phyloP scores from a whole-genome alignment of 2,797 vertebrate genomes.

The Mus minutoides region DNA sequence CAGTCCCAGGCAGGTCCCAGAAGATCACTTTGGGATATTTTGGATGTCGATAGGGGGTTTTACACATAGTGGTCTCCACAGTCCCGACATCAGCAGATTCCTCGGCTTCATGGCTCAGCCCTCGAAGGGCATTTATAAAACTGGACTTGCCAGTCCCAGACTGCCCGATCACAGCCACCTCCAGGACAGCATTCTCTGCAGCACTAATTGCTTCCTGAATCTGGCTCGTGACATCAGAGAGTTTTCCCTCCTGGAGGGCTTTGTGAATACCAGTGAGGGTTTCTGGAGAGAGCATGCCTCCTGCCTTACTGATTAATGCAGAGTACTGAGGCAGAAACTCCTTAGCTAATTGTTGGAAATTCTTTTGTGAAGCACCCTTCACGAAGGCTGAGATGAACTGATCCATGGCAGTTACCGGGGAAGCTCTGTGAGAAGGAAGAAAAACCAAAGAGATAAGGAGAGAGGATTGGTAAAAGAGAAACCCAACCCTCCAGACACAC shows the following conservation, averaged over 20 bases:
- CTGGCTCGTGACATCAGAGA: slow-evolving; percentile 29
- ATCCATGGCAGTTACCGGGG: neutral
- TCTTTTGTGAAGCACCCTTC: fast-evolving
- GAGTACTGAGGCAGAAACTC: neutral
- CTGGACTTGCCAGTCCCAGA: slow-evolving; percentile 81
- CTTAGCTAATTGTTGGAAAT: neutral
- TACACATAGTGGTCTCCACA: slow-evolving; percentile 43
- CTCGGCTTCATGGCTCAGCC: slow-evolving; percentile 55
- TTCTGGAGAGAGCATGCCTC: slow-evolving; percentile 33
- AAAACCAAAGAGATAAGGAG: neutral
- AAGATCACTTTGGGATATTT: slow-evolving; percentile 64
- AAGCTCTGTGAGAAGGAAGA: neutral
- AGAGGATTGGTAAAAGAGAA: neutral
- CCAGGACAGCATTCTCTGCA: slow-evolving; percentile 34
- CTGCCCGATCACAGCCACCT: slow-evolving; percentile 79
- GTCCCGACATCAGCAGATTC: slow-evolving; percentile 59
- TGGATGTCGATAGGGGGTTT: slow-evolving; percentile 68
- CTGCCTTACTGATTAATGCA: neutral
- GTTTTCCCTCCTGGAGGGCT: neutral
- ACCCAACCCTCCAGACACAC: neutral
- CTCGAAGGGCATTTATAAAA: slow-evolving; percentile 79
- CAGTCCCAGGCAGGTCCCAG: slow-evolving; percentile 82
- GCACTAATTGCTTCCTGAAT: slow-evolving; percentile 56
- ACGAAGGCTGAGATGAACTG: neutral
- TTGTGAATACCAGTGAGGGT: slow-evolving; percentile 9